Evolutionary conservation across 2,888 invertebrate species (phyloP).

Genomic region (Mythimna ferrago): DNA sequence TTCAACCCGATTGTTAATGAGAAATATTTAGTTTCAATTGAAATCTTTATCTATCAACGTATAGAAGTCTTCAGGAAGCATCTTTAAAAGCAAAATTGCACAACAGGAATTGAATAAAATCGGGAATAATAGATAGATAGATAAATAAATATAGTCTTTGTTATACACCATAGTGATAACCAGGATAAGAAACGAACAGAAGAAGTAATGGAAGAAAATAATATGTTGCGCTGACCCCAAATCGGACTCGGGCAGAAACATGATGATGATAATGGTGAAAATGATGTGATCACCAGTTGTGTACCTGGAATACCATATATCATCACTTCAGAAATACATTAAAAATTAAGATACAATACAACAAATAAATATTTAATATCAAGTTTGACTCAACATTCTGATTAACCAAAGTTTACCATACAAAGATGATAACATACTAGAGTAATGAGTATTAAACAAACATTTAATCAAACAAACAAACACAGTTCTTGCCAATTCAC

Average conservation of each 20-base stretch:
- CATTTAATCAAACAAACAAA: neutral
- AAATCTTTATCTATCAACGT: neutral
- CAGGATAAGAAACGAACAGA: too few relatives aligned
- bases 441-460: neutral
- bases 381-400: neutral
- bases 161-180: too few relatives aligned
- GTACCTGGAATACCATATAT: neutral
- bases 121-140: neutral
- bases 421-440: neutral
- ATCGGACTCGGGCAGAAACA: too few relatives aligned
- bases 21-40: neutral
- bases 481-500: neutral
- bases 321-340: neutral
- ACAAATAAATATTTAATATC: neutral
- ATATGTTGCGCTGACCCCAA: too few relatives aligned
- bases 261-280: too few relatives aligned
- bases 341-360: neutral
- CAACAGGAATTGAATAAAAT: neutral
- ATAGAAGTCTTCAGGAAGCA: too few relatives aligned
- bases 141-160: too few relatives aligned
- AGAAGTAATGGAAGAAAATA: too few relatives aligned
- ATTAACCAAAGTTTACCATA: neutral
- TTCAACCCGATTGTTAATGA: constrained; percentile 18
- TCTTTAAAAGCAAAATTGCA: neutral
- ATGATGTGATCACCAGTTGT: too few relatives aligned